Conservation (phyloP, 2,797 vertebrate species). For the Micrastur ruficollis region DNA sequence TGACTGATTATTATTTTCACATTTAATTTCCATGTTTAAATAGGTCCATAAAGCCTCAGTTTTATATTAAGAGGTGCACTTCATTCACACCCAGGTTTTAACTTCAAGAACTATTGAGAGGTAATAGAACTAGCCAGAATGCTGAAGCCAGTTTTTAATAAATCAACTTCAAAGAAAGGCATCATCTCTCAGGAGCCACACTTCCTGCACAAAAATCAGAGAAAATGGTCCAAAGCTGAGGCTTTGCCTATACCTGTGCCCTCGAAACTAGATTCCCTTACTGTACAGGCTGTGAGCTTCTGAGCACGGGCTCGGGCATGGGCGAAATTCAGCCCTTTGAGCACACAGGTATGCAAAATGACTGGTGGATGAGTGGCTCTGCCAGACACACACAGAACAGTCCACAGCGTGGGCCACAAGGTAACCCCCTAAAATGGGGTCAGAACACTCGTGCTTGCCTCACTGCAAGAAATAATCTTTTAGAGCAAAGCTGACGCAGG, state of each 20-base stretch:
- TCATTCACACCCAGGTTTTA: neutral
- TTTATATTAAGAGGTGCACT: neutral
- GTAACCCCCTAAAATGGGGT: neutral
- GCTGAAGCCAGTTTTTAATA: neutral
- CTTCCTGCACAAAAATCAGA: neutral
- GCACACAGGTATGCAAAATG: accelerated
- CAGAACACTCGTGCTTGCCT: too few species aligned
- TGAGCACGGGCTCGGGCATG: neutral
- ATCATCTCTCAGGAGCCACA: neutral
- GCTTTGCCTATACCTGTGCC: neutral
- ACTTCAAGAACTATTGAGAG: neutral
- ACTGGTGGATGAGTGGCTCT: neutral
- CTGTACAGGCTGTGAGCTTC: neutral
- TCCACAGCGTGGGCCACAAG: neutral
- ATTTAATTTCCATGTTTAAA: neutral
- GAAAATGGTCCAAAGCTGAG: neutral
- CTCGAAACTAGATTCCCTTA: neutral
- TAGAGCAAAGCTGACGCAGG: neutral
- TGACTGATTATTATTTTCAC: neutral
- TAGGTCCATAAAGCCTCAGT: neutral
- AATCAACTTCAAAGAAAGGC: neutral
- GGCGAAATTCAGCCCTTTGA: neutral
- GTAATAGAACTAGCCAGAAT: neutral
- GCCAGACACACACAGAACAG: neutral
- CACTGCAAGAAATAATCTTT: neutral